Evolutionary conservation across 2,888 invertebrate species (phyloP), one percentile per base, ranked within the genome.

Genomic region (Cantharis flavilabris): DNA sequence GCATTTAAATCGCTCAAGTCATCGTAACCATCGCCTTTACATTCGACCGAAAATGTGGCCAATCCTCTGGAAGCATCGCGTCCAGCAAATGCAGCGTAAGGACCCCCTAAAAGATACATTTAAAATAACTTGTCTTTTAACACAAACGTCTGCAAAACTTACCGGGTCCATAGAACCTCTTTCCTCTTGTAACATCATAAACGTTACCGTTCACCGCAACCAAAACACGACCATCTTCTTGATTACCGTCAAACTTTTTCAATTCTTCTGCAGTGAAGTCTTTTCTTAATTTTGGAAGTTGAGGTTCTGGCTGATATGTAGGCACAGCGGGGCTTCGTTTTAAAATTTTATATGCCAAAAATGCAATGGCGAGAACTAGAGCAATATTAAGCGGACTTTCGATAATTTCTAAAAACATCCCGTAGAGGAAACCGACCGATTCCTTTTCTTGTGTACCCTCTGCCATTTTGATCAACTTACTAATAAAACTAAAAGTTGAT

Each of bases 151-250:
- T n/a, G 1, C 7, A 26, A 64, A 26, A 83, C 85, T 87, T 90
- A 97, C 98, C 97, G 89, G 98, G 97, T 20, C 98, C 98, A 89
- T 98, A 98, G 88, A 97, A 97, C 80, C 93, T 91, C 86, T 94
- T 95, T 77, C 97, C 97, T 86, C 92, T 93, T 64, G 98, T 98
- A 81, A 95, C 97, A 90, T 99, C 98, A 89, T 97, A 99, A 72
- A 99, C 95, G 90, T 93, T 97, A 26, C 98, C 97, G 88, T 98
- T 98, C 72, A 98, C 96, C 9, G 97, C 98, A 65, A 99, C 93
- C 81, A 98, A 90, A 79, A 98, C 94, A 82, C 98, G 90, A 26
- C 97, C 97, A 85, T 98, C 97, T 30, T 93, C 90, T 85, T 94
- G 95, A 74, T 90, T 94, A 5, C 98, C 98, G 87, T 98, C 96